Evolutionary conservation across 2,888 invertebrate genomes (phyloP).

Genomic region (Cephus pygmeus): DNA sequence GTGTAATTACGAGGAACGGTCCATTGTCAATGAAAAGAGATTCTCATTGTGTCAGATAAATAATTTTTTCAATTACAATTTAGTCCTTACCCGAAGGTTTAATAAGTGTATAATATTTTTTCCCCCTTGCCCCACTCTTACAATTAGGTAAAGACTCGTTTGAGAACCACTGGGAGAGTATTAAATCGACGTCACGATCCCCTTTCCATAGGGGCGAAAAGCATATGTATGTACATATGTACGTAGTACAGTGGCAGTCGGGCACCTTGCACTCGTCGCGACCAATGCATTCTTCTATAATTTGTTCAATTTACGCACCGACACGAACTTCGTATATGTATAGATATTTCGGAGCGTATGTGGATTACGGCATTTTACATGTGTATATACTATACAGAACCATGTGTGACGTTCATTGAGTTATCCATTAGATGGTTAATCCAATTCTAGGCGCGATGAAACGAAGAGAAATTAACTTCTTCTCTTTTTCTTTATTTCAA

Average conservation of each 20-base stretch:
- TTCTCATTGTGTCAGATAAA: neutral
- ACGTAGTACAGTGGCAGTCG: constrained; percentile 32
- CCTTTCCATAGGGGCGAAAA: neutral
- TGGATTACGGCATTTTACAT: neutral
- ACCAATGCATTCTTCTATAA: constrained; percentile 60
- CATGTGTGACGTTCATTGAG: constrained; percentile 50
- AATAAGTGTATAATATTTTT: neutral
- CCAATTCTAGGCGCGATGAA: constrained; percentile 43
- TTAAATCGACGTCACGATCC: neutral
- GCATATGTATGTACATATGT: neutral
- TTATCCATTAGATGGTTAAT: constrained; percentile 60
- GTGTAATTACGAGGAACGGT: neutral
- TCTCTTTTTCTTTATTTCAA: neutral
- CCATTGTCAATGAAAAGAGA: neutral
- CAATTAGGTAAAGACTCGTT: neutral
- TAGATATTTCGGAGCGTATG: neutral
- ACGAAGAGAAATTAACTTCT: neutral
- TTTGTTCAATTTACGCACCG: constrained; percentile 63
- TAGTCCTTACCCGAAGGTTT: neutral
- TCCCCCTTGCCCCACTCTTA: neutral
- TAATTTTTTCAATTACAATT: neutral
- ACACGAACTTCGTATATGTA: constrained; percentile 46
- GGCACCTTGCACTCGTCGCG: constrained; percentile 47
- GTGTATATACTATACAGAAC: neutral
- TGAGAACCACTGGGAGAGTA: neutral